Base-by-base conservation (phyloP, 1,140 invertebrate genomes). In the Caenorhabditis remanei region DNA sequence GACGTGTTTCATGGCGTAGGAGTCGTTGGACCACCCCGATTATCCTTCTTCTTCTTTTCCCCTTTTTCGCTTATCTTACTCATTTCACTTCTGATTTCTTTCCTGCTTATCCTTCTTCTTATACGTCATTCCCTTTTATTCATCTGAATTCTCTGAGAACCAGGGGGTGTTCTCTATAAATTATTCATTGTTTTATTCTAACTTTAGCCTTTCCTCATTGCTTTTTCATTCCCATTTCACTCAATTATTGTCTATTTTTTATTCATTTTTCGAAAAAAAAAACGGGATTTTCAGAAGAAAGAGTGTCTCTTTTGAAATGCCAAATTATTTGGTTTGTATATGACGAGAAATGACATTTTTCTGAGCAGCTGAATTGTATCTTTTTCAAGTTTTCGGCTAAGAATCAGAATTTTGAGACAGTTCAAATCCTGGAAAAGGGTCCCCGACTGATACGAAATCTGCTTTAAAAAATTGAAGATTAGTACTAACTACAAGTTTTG, bases 121-220 rank as follows among this genome's bases (percentile, higher is more conserved):
- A 32, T 32, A 32, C 32, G 32, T 32, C 32, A 13, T 58, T 21
- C 56, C 56, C 21, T 63, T 24, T 14, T 40, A 8, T 9, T 21
- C 61, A 21, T 63, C 61, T 53, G 50, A 63, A 13, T 63, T 14
- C 24, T 32, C 14, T 71, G 2, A 11, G 8, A 63, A 63, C 24
- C 4, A 46, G 65, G 65, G 71, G 71, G 71, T 79, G 71, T 79
- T 79, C 71, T 50, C 1, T 40, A 53, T 79, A 19, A 79, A 79
- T 79, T 79, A 79, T 79, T 79, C 46, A 79, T 48, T 50, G 71
- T 79, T 79, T 79, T 24, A 79, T 79, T 79, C 71, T 48, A 79
- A 50, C 46, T 79, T 79, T 79, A 79, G 46, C n/a, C 65, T 46
- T 71, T 71, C 19, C 65, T 43, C 65, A 14, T n/a, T 40, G 16